Evolutionary conservation across 2,888 invertebrate species (phyloP).

Genomic region (Polietes domitor): DNA sequence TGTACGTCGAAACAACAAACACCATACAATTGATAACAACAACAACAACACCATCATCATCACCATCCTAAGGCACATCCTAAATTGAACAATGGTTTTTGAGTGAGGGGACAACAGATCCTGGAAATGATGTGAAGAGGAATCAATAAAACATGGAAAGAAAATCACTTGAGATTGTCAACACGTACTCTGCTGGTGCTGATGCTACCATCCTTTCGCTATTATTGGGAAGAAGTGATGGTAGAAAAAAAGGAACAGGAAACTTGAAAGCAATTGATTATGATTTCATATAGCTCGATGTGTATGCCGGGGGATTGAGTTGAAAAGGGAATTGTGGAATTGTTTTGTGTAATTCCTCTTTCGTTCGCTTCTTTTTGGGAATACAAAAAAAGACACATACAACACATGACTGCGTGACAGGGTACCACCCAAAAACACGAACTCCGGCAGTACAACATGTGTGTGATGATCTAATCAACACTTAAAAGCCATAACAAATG

Average conservation of each 20-base stretch:
- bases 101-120: not conserved
- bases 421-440: constrained; percentile 21
- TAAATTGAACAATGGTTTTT: too few species aligned
- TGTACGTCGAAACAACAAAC: constrained; percentile 49
- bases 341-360: too few species aligned
- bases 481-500: constrained; percentile 53
- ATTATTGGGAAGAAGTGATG: not conserved
- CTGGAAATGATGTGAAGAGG: constrained; percentile 6
- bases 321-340: constrained; percentile 36
- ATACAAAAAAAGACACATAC: not conserved
- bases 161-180: constrained; percentile 63
- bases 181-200: constrained; percentile 53
- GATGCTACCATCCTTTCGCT: not conserved
- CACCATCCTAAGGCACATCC: constrained; percentile 20
- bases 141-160: constrained; percentile 16
- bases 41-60: constrained; percentile 30
- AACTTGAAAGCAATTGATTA: constrained; percentile 37
- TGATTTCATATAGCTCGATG: constrained; percentile 52
- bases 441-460: constrained; percentile 1
- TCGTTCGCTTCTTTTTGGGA: not conserved
- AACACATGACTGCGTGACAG: not conserved
- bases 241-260: not conserved
- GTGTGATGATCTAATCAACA: constrained; percentile 62
- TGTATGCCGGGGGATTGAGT: too few species aligned
- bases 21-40: constrained; percentile 46